A percentile compares a stretch with the other conserved stretches of the same genome.
Conservation (phyloP, 2,113 vertebrate genomes). For the Murina feae region DNA sequence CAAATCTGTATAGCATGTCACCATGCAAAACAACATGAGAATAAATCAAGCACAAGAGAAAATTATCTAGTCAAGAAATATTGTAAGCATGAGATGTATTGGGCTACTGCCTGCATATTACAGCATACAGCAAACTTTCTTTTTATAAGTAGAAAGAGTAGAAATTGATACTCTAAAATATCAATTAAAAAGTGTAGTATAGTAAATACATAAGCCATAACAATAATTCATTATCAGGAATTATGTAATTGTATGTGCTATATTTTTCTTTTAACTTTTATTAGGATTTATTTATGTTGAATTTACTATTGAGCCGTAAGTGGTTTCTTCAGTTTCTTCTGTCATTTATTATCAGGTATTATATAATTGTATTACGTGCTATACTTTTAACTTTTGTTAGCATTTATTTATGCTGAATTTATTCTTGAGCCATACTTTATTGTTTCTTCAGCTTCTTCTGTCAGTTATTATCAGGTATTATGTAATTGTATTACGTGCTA, state of each 20-base stretch:
- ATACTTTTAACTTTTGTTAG: background rate
- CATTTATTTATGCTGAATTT: background rate
- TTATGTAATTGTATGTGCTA: background rate
- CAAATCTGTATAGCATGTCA: background rate
- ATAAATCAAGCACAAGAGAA: background rate
- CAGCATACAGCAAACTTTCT: background rate
- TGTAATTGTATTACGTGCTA: background rate
- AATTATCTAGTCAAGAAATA: background rate
- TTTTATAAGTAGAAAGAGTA: background rate
- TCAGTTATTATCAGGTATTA: background rate
- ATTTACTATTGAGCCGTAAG: background rate
- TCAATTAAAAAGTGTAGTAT: background rate
- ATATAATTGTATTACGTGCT: background rate
- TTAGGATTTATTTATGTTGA: background rate
- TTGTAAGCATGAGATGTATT: background rate
- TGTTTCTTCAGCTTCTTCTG: background rate
- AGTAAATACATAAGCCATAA: background rate
- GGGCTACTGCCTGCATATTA: background rate
- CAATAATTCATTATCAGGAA: background rate
- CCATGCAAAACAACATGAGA: background rate
- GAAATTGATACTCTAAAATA: background rate
- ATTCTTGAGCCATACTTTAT: background rate
- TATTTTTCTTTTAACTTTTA: background rate
- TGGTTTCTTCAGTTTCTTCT: background rate
- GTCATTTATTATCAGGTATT: background rate